A percentile compares a stretch with the other conserved stretches of the same genome.
Conservation (phyloP, 2,888 invertebrate species). For the Melikaiella ostensackeni region DNA sequence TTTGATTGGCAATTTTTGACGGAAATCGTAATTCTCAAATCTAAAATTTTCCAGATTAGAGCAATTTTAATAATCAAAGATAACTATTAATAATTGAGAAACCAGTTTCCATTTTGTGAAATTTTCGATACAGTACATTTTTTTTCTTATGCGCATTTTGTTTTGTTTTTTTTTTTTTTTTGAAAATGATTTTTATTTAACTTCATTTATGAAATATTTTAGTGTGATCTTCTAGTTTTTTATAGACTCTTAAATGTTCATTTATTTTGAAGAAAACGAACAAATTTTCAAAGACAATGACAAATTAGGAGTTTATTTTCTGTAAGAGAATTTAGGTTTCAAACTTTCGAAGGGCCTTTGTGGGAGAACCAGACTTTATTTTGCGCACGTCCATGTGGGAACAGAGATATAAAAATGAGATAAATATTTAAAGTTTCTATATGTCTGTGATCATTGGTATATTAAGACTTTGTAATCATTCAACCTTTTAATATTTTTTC, state of each 20-base stretch:
- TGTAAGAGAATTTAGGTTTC: background rate
- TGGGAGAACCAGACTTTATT: constrained; percentile 27
- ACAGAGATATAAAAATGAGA: background rate
- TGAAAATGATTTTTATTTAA: background rate
- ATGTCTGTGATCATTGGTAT: constrained; percentile 11
- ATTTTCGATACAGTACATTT: background rate
- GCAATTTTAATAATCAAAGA: background rate
- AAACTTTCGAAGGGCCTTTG: constrained; percentile 15
- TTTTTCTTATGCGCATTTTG: background rate
- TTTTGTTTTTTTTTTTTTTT: background rate
- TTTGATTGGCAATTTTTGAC: constrained; percentile 7
- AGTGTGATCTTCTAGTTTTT: background rate
- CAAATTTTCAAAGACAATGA: no score
- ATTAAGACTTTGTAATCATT: background rate
- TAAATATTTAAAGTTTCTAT: constrained; percentile 9
- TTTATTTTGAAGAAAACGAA: background rate
- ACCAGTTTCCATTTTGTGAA: background rate
- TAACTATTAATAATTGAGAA: background rate
- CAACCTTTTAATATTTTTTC: constrained; percentile 6
- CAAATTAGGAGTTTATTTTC: background rate
- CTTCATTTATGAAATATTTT: background rate
- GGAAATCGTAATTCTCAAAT: background rate
- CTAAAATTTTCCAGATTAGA: background rate
- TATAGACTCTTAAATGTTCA: background rate
- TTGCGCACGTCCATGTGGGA: constrained; percentile 12